Evolutionary conservation across 2,113 vertebrate species (phyloP).

Genomic region (Rhabdornis inornatus): DNA sequence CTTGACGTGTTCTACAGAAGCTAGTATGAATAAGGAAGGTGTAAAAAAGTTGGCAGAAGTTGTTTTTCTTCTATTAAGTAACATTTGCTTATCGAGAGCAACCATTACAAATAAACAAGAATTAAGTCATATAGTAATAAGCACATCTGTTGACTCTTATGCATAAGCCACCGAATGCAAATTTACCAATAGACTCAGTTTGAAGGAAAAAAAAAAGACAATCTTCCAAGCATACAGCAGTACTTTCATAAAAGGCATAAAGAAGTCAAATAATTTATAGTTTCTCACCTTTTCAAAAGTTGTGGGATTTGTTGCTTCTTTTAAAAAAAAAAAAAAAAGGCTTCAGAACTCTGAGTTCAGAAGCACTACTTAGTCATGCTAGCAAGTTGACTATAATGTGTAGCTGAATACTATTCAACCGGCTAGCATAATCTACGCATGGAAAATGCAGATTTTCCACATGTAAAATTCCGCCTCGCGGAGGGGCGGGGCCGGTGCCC

Average conservation of each 20-base stretch:
- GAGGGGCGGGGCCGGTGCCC: too few relatives aligned
- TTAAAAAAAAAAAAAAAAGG: not conserved
- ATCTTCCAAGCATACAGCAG: not conserved
- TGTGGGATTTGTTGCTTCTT: not conserved
- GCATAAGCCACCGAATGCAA: not conserved
- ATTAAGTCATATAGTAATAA: not conserved
- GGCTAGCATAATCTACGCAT: fast-evolving
- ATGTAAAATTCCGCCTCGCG: too few relatives aligned
- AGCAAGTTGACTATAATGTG: fast-evolving
- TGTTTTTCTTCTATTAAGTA: not conserved
- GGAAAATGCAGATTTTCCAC: too few relatives aligned
- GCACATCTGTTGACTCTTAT: not conserved
- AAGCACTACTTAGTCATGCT: not conserved
- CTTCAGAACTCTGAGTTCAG: not conserved
- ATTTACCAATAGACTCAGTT: not conserved
- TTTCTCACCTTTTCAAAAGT: not conserved
- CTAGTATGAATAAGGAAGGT: not conserved
- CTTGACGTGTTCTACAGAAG: not conserved
- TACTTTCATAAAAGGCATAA: not conserved
- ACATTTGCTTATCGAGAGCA: not conserved
- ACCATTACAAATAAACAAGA: not conserved
- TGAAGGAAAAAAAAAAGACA: not conserved
- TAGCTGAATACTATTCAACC: not conserved
- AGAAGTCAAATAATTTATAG: not conserved
- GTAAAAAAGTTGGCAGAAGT: not conserved